phyloP scores from a whole-genome alignment of 1,140 invertebrate species.

The Polyergus mexicanus region DNA sequence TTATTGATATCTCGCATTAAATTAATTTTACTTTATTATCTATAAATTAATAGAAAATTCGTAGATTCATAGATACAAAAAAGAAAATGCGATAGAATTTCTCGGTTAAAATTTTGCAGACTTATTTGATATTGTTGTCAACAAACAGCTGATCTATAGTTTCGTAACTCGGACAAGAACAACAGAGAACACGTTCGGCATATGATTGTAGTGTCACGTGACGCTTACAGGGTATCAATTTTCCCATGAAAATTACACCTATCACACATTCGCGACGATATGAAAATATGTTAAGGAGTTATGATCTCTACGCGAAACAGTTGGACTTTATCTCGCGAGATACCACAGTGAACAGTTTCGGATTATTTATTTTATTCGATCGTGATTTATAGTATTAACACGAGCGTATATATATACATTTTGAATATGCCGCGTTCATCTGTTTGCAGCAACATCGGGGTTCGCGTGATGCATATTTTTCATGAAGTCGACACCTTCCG shows the following conservation, averaged over 20 bases:
- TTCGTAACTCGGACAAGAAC: background rate
- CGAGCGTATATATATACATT: background rate
- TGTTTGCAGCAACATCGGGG: slow-evolving; percentile 67
- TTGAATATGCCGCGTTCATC: background rate
- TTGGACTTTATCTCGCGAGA: slow-evolving; percentile 26
- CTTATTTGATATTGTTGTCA: background rate
- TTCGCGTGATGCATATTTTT: slow-evolving; percentile 85
- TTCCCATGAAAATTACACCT: slow-evolving; percentile 40
- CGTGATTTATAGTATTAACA: slow-evolving; percentile 58
- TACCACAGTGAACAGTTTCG: slow-evolving; percentile 80
- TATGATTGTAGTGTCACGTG: background rate
- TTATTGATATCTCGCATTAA: background rate
- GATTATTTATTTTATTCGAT: slow-evolving; percentile 82
- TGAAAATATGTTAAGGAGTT: slow-evolving; percentile 10
- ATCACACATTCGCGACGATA: background rate
- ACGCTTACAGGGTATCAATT: slow-evolving; percentile 33
- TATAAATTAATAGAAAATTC: background rate
- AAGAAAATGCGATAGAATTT: background rate
- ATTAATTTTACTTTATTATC: background rate
- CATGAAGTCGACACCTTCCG: slow-evolving; percentile 83
- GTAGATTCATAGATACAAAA: background rate
- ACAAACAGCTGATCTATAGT: background rate
- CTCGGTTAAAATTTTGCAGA: background rate
- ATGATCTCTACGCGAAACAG: background rate
- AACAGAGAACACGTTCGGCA: background rate